phyloP scores from a whole-genome alignment of 1,140 invertebrate genomes.

The Ips nitidus region DNA sequence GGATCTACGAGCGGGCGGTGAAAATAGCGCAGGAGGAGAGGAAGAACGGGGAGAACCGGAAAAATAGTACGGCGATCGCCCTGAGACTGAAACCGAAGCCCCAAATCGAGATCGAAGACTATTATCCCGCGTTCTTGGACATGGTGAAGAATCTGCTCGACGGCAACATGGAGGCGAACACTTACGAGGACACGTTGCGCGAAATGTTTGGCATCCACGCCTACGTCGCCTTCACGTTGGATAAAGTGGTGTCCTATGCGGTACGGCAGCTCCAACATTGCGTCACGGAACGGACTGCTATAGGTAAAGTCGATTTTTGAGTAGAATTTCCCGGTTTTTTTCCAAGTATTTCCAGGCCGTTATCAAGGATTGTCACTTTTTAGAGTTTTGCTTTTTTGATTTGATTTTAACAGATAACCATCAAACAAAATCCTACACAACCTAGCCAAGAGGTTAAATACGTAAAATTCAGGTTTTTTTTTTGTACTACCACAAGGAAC shows the following conservation, averaged over 20 bases:
- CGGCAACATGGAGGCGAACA: constrained; percentile 88
- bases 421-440: no score
- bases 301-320: constrained; percentile 6
- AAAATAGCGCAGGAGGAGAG: constrained; percentile 74
- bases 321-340: neutral
- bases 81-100: constrained; percentile 84
- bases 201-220: constrained; percentile 99
- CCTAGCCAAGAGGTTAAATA: no score
- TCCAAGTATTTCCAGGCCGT: neutral
- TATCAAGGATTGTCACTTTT: neutral
- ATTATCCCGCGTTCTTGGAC: constrained; percentile 89
- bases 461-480: no score
- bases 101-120: constrained; percentile 63
- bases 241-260: constrained; percentile 86
- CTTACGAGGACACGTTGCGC: constrained; percentile 91
- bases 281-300: constrained; percentile 68
- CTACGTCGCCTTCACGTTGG: constrained; percentile 90
- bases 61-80: constrained; percentile 81
- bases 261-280: constrained; percentile 92
- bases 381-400: no score
- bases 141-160: constrained; percentile 95
- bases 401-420: no score
- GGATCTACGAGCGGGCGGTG: constrained; percentile 76
- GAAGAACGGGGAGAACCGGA: constrained; percentile 60
- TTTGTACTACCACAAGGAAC: no score